Base-by-base conservation (phyloP, 2,888 invertebrate species). In the Erebia ligea region DNA sequence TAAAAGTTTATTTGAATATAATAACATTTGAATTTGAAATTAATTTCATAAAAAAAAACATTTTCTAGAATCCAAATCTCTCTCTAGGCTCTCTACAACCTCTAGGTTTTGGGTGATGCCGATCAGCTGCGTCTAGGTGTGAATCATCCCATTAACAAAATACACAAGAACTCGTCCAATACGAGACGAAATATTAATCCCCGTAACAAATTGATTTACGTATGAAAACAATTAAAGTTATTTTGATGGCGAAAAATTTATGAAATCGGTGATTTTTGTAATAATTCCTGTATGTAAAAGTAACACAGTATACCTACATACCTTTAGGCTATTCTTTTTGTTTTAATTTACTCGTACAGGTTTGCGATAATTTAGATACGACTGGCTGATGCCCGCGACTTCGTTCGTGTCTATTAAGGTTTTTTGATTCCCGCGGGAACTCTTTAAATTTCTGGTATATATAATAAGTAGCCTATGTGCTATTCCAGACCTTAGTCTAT, bases 131-230 rank as follows among this genome's bases (percentile, higher is more conserved):
- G 56, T 25, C 21, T 6, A 48, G 50, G 40, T 40, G 40, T 61
- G 13, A 10, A 3, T 57, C 11, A 10, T 3, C 59, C 50, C 52
- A 9, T 2, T 9, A 25, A 58, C 15, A 34, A 34, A 34, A 59
- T 2, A 15, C 15, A 50, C n/a, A 4, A 54, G 63, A 68, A 42
- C 40, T 54, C 50, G 65, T 54, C 54, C 48, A 8, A 25, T 21
- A 69, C 73, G 75, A 70, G 73, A 72, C 75, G 73, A 76, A 76
- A 73, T 54, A 15, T 9, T 70, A 73, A 76, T 59, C n/a, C 15
- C 58, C 76, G 72, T 45, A 45, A 21, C 69, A 19, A 75, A 75
- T 70, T 59, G 66, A 73, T 73, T 74, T 52, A 42, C 62, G 59
- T 45, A 61, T 59, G 58, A 40, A 67, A 52, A 52, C 75, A 57